Evolutionary conservation across 2,797 vertebrate species (phyloP).

Genomic region (Phrynocephalus guinanensis): DNA sequence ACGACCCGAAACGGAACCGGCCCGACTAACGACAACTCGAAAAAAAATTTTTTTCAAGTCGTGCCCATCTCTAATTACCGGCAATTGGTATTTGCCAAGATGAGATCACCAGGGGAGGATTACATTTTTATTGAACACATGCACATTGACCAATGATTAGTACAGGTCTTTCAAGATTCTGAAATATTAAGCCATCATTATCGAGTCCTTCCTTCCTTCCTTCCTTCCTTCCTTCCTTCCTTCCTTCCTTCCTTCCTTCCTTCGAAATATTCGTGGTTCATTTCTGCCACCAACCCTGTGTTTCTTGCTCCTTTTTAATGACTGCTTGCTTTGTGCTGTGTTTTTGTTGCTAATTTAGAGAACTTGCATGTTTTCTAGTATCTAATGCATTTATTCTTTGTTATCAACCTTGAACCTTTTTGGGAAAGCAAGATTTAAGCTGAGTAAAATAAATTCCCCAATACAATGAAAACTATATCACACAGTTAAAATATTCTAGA

Average conservation of each 20-base stretch:
- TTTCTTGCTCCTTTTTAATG: background rate
- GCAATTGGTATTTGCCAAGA: background rate
- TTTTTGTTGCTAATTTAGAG: too few relatives aligned
- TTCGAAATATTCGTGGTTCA: background rate
- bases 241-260: background rate
- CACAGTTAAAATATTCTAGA: background rate
- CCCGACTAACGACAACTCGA: too few relatives aligned
- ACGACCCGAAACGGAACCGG: too few relatives aligned
- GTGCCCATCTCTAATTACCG: too few relatives aligned
- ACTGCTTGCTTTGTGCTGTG: background rate
- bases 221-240: too few relatives aligned
- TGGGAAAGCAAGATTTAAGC: too few relatives aligned
- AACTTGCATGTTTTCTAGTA: too few relatives aligned
- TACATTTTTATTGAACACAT: background rate
- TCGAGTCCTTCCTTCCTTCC: background rate
- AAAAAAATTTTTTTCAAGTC: too few relatives aligned
- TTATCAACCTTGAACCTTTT: too few relatives aligned
- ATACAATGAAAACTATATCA: background rate
- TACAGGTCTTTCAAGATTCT: background rate
- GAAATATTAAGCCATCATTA: background rate
- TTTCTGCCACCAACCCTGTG: too few relatives aligned
- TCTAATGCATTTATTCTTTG: too few relatives aligned
- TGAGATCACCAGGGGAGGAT: background rate
- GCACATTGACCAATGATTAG: background rate
- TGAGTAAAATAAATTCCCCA: too few relatives aligned